phyloP scores from a whole-genome alignment of 2,113 vertebrate species.

The Proterorhinus semilunaris region DNA sequence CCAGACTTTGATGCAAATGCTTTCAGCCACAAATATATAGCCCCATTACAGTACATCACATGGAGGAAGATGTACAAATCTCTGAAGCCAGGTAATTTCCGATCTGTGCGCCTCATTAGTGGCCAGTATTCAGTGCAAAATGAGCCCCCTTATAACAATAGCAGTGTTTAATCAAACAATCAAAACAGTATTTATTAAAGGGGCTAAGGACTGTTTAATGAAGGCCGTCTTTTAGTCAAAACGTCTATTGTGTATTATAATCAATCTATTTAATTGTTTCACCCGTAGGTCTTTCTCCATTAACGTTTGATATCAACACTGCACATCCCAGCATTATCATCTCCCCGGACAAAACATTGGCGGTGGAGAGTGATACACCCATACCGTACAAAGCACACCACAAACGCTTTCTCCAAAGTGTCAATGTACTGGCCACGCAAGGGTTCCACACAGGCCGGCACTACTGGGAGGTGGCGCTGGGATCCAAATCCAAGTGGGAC shows the following conservation, averaged over 20 bases:
- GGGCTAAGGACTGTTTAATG: background rate
- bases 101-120: slow-evolving; percentile 18
- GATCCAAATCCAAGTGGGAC: slow-evolving; percentile 84
- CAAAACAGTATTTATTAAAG: background rate
- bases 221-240: slow-evolving; percentile 23
- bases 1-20: slow-evolving; percentile 63
- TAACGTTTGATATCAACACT: slow-evolving; percentile 82
- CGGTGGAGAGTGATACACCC: slow-evolving; percentile 66
- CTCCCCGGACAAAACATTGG: slow-evolving; percentile 77
- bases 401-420: slow-evolving; percentile 82
- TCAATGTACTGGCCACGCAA: slow-evolving; percentile 78
- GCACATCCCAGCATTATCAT: slow-evolving; percentile 82
- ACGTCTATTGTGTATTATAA: slow-evolving; percentile 1
- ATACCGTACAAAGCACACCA: slow-evolving; percentile 26
- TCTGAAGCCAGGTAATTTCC: slow-evolving; percentile 77
- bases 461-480: slow-evolving; percentile 88
- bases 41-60: slow-evolving; percentile 82
- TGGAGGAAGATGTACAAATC: slow-evolving; percentile 82
- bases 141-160: slow-evolving; percentile 2
- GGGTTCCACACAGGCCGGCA: slow-evolving; percentile 76
- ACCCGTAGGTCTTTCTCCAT: slow-evolving; percentile 70
- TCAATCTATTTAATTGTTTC: slow-evolving; percentile 25
- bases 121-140: slow-evolving; percentile 8
- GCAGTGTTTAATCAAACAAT: slow-evolving; percentile 14
- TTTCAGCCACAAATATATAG: slow-evolving; percentile 70